phyloP scores from a whole-genome alignment of 2,113 vertebrate genomes.

The Toxotes jaculatrix region DNA sequence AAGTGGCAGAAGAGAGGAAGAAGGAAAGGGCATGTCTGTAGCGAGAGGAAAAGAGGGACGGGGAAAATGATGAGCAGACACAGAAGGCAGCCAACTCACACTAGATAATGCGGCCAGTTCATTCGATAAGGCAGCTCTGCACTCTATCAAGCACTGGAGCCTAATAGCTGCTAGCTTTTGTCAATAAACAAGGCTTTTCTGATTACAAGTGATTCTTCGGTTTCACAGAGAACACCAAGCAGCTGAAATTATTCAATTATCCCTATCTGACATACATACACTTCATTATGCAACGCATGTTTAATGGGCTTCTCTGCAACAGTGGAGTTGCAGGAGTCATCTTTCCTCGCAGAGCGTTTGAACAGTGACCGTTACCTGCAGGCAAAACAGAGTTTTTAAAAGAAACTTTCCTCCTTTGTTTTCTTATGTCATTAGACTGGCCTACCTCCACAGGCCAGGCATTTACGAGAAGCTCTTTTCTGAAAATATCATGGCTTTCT shows the following conservation, averaged over 20 bases:
- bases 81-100: neutral
- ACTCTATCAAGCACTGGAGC: neutral
- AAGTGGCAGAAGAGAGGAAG: neutral
- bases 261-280: neutral
- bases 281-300: neutral
- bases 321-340: neutral
- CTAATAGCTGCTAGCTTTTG: neutral
- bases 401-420: neutral
- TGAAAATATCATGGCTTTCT: neutral
- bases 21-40: neutral
- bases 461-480: neutral
- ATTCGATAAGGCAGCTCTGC: neutral
- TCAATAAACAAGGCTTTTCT: slow-evolving; percentile 1
- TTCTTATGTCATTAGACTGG: neutral
- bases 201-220: neutral
- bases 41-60: neutral
- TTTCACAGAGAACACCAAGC: neutral
- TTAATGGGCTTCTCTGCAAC: neutral
- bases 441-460: neutral
- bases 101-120: neutral
- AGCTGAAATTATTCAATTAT: neutral
- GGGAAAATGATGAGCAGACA: neutral
- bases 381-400: neutral
- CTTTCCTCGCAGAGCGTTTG: neutral
- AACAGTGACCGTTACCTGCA: too few relatives aligned